These are phyloP conservation scores for Blennius ocellaris DNA, from an alignment of 2,113 vertebrate species.

Conservation along the genomic window DNA sequence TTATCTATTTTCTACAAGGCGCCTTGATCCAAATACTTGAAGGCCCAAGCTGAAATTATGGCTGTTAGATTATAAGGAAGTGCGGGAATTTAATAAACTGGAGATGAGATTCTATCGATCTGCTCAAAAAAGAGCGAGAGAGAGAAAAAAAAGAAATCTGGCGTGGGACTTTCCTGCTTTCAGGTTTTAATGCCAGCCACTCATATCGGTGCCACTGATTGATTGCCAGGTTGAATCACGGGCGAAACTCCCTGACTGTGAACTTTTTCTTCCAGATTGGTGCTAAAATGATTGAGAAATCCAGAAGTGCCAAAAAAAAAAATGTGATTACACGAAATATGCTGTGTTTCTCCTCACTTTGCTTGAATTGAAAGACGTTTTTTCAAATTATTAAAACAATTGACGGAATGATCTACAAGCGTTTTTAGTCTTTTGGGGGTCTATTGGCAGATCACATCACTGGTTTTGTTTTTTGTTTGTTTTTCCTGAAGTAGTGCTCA, in stretches of 20 bases:
- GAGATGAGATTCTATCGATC: neutral
- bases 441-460: neutral
- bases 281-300: no score
- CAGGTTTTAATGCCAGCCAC: neutral
- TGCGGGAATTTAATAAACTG: neutral
- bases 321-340: no score
- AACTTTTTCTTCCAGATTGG: neutral
- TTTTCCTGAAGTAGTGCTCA: neutral
- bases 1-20: neutral
- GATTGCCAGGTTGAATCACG: neutral
- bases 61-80: no score
- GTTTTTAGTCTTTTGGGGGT: neutral
- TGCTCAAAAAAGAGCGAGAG: neutral
- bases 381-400: neutral
- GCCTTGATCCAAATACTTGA: neutral
- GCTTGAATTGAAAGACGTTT: neutral
- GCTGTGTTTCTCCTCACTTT: neutral
- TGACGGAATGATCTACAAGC: neutral
- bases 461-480: neutral
- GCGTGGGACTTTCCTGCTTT: neutral
- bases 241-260: neutral
- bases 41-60: neutral
- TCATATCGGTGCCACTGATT: neutral
- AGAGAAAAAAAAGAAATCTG: neutral
- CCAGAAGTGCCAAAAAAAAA: no score